Evolutionary conservation across 2,888 invertebrate species (phyloP).

Genomic region (Drosophila mettleri): DNA sequence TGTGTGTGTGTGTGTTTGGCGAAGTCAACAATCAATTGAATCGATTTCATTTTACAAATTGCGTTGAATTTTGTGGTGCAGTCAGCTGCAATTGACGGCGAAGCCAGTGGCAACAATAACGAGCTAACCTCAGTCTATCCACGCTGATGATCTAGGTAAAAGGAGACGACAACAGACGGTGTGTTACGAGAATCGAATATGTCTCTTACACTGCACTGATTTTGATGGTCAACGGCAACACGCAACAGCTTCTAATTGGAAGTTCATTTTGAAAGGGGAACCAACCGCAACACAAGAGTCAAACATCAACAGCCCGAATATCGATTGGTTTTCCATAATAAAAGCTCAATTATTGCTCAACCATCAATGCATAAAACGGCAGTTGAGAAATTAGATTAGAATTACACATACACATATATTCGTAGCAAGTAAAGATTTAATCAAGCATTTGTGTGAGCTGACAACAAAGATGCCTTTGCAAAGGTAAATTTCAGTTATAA

Average conservation of each 20-base stretch:
- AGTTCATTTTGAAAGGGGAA: slow-evolving; percentile 48
- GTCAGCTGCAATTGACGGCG: slow-evolving; percentile 79
- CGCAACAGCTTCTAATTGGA: slow-evolving; percentile 76
- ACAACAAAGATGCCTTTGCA: neutral
- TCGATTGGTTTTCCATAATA: slow-evolving; percentile 47
- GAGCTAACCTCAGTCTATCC: slow-evolving; percentile 50
- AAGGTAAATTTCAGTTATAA: neutral
- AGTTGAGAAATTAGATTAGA: neutral
- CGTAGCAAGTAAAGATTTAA: too few relatives aligned
- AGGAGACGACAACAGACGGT: neutral
- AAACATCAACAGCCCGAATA: slow-evolving; percentile 25
- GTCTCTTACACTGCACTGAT: slow-evolving; percentile 60
- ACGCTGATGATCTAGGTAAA: slow-evolving; percentile 11
- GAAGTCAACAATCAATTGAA: slow-evolving; percentile 81
- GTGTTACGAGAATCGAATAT: slow-evolving; percentile 25
- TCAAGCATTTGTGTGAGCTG: neutral
- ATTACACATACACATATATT: neutral
- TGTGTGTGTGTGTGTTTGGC: slow-evolving; percentile 58
- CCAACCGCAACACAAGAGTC: slow-evolving; percentile 29
- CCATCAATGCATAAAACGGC: neutral
- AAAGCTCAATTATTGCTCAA: slow-evolving; percentile 14
- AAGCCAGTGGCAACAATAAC: slow-evolving; percentile 74
- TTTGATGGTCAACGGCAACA: slow-evolving; percentile 74
- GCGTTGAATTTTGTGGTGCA: slow-evolving; percentile 81
- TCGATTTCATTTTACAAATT: slow-evolving; percentile 81